Conservation (phyloP, 2,113 vertebrate species). For the Barnardius zonarius region DNA sequence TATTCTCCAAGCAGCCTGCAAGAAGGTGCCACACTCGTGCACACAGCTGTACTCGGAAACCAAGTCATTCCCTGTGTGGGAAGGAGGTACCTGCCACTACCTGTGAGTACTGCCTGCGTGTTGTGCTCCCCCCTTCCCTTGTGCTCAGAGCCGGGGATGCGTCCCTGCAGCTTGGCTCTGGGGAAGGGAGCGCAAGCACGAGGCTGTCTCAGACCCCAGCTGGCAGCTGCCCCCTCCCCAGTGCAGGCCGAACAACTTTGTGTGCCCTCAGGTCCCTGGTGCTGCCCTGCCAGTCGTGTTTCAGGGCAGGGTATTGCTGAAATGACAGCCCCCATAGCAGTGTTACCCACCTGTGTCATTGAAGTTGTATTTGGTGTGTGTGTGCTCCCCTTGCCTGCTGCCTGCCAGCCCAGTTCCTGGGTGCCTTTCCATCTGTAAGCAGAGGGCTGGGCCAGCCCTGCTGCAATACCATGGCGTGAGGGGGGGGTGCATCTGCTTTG, state of each 20-base stretch:
- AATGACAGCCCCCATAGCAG: neutral
- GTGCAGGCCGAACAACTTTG: neutral
- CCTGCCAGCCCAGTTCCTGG: neutral
- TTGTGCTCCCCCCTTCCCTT: constrained; percentile 1
- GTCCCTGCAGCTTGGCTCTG: neutral
- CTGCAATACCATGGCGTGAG: neutral
- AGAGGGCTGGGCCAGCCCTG: neutral
- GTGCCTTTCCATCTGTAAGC: neutral
- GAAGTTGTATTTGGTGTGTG: neutral
- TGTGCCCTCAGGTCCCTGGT: neutral
- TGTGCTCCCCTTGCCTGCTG: neutral
- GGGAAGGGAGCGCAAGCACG: neutral
- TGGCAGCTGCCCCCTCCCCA: constrained; percentile 27
- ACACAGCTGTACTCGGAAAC: constrained; percentile 91
- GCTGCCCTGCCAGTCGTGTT: accelerated
- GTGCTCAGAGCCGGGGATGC: neutral
- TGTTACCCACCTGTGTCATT: neutral
- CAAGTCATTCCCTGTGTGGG: constrained; percentile 90
- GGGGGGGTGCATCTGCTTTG: neutral
- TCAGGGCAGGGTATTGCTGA: neutral
- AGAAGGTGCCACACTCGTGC: constrained; percentile 85
- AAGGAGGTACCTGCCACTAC: constrained; percentile 86
- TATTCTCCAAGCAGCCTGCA: constrained; percentile 80
- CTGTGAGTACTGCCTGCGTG: constrained; percentile 73
- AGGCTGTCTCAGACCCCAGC: neutral